These are phyloP conservation scores for Dryobates pubescens DNA, from an alignment of 2,797 vertebrate genomes.

Conservation along the genomic window DNA sequence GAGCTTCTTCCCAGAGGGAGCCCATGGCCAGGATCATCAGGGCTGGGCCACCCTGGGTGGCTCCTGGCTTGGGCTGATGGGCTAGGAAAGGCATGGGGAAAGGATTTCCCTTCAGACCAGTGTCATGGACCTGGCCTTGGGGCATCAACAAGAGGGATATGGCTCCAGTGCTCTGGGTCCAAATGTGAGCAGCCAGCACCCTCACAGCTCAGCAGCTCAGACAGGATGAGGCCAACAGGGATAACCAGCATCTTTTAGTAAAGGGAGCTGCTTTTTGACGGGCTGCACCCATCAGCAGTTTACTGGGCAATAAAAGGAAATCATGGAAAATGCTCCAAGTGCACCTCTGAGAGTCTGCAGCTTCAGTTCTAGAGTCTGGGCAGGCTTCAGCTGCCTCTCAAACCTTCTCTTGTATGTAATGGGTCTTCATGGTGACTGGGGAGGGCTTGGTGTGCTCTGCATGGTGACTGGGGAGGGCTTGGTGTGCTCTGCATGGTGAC, in stretches of 20 bases:
- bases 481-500: no score
- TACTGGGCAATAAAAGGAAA: neutral
- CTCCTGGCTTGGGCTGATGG: neutral
- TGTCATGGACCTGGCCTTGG: accelerated
- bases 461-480: no score
- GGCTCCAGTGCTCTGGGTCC: accelerated
- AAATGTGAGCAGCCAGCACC: accelerated
- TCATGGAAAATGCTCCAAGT: conserved; percentile 5
- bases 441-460: neutral
- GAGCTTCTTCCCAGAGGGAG: neutral
- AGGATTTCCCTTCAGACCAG: neutral
- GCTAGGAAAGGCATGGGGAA: neutral
- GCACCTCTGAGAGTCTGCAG: neutral
- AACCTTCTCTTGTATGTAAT: neutral
- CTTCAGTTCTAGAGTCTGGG: neutral
- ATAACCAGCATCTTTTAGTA: neutral
- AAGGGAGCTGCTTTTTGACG: accelerated
- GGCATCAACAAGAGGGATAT: neutral
- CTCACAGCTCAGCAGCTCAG: neutral
- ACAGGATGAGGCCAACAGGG: neutral
- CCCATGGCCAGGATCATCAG: accelerated
- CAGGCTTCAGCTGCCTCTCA: neutral
- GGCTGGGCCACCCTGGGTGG: neutral
- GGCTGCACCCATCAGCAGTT: neutral
- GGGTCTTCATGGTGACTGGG: accelerated